Evolutionary conservation across 2,888 invertebrate species (phyloP), one percentile per base, ranked within the genome.

Genomic region (Nemotelus nigrinus): DNA sequence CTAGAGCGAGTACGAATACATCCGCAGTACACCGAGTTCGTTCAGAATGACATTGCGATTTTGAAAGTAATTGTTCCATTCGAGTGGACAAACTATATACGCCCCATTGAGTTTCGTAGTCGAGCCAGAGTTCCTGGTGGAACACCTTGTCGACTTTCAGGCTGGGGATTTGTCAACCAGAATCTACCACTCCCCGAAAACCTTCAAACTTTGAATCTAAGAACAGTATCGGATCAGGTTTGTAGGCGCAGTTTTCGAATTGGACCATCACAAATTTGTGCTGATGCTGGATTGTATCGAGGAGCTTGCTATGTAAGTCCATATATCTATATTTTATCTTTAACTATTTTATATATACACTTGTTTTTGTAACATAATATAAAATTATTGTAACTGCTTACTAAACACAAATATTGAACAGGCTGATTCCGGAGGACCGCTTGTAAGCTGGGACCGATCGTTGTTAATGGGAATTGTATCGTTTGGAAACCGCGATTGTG

Each of bases 391-490:
- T 25, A 25, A 25, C 25, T 25, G 25, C 25, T 25, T 25, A 25
- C 25, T 25, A 25, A 25, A 43, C 6, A 3, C 44, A 2, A 25
- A 10, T 6, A n/a, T 71, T 3, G 25, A 25, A 25, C 41, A 86
- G 86, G 86, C 86, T 3, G 87, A 87, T 78, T 86, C 87, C 39
- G 87, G 87, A 8, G 87, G 87, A 2, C 87, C 87, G 2, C 77
- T 87, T n/a, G 85, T 85, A n/a, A 82, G 82, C 70, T 48, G 67
- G 1, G 80, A 81, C 2, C 78, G 81, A 8, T 81, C 80, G 4
- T 80, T 81, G 45, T 84, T 85, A 78, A 84, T 86, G 2, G 87
- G 87, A 7, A 80, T 87, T 0, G 85, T 86, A 0, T 85, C 86
- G 1, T 87, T 86, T 80, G 86, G 87, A 4, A 78, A 80, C 0